Evolutionary conservation across 2,888 invertebrate genomes (phyloP), one percentile per base, ranked within the genome.

Genomic region (Dynastes grantii): DNA sequence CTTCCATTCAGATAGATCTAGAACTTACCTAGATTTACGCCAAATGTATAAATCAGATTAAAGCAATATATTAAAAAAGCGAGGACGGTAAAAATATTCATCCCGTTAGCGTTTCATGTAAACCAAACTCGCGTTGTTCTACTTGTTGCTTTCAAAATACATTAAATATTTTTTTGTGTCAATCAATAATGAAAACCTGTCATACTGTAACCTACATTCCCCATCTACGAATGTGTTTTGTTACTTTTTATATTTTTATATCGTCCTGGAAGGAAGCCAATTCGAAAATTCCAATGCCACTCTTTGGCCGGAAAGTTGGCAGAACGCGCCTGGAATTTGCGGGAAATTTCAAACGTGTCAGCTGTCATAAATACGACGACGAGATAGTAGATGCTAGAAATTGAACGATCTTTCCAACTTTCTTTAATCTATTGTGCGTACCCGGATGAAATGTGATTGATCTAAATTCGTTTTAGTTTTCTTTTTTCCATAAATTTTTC

Each of bases 241-340:
- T 22, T 58, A n/a, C 68, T 58, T 70, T 70, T n/a, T 70, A 64
- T 78, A 51, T 68, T 68, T 68, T 68, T 79, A 76, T 76, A 68
- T 76, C 22, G 13, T 76, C 32, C 53, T 79, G 79, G 77, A 63
- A 22, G 22, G 13, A 13, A 22, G 77, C 79, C 79, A 77, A 79
- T 51, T 68, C 76, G 76, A 63, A 49, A 79, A 77, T 79, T 79
- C 53, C 53, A 65, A 13, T 45, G 65, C 51, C 51, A 51, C 68
- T 51, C 8, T 27, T 45, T n/a, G 16, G n/a, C 1, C 45, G 40
- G 45, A 9, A 45, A 16, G 37, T 67, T 45, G 68, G 68, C 68
- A 29, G 68, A 68, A 68, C 68, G 65, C 65, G 27, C 8, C 13
- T 29, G 27, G 29, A 68, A 27, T 68, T 32, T 27, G 73, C 73